A percentile compares a stretch with the other conserved stretches of the same genome.
Evolutionary conservation across 2,888 invertebrate genomes (phyloP).

Genomic region (Shargacucullia verbasci): DNA sequence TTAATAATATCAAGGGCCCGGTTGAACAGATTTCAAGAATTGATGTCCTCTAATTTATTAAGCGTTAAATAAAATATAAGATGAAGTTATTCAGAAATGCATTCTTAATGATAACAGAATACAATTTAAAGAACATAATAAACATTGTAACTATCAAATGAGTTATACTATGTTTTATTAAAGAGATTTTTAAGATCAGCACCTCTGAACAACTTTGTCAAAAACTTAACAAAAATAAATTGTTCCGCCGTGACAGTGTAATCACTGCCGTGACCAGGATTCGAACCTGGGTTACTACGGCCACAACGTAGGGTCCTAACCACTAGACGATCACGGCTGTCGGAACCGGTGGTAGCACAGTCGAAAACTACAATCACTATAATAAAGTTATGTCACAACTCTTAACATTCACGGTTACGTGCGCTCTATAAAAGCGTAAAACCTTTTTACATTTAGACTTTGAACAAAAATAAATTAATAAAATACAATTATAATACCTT

Average conservation of each 20-base stretch:
- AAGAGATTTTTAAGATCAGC: neutral
- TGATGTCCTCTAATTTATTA: slow-evolving; percentile 33
- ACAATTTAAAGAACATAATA: no score
- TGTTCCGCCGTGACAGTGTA: slow-evolving; percentile 45
- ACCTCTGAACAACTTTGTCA: neutral
- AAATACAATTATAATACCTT: no score
- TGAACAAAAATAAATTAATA: no score
- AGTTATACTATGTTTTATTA: no score
- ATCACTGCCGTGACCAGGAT: slow-evolving; percentile 91
- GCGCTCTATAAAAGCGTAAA: slow-evolving; percentile 18
- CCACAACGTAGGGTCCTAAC: slow-evolving; percentile 93
- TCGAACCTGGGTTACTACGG: slow-evolving; percentile 92
- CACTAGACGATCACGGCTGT: slow-evolving; percentile 91
- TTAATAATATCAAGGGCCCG: neutral
- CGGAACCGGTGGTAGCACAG: slow-evolving; percentile 53
- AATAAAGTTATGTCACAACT: slow-evolving; percentile 18
- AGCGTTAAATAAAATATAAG: slow-evolving; percentile 7
- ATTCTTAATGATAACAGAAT: neutral
- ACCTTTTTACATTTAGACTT: no score
- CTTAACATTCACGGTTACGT: slow-evolving; percentile 17
- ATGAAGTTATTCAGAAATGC: neutral
- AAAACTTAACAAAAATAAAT: slow-evolving; percentile 8
- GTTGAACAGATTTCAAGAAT: slow-evolving; percentile 15
- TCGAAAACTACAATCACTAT: slow-evolving; percentile 45
- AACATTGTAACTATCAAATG: no score